phyloP scores from a whole-genome alignment of 2,113 vertebrate genomes.

The Salminus brasiliensis region DNA sequence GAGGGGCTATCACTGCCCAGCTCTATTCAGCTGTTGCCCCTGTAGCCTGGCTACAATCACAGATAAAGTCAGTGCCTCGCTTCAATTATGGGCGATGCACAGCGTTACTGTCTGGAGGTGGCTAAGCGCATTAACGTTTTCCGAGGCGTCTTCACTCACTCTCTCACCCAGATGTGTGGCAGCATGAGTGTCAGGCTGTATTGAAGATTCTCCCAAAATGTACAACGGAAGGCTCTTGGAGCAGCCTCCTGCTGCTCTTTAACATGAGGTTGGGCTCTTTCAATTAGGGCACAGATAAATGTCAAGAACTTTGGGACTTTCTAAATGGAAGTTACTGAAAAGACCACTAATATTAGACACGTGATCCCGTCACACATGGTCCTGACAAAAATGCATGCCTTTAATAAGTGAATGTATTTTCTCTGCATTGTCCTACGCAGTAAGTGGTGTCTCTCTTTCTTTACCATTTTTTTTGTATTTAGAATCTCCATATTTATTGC shows the following conservation, averaged over 20 bases:
- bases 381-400: background rate
- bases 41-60: conserved; percentile 36
- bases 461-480: too few relatives aligned
- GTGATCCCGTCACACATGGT: background rate
- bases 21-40: conserved; percentile 42
- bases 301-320: background rate
- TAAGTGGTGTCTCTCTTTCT: background rate
- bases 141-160: conserved; percentile 7
- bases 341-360: background rate
- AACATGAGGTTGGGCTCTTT: background rate
- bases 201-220: background rate
- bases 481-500: too few relatives aligned
- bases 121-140: conserved; percentile 43
- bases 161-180: background rate
- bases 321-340: background rate
- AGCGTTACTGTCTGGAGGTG: conserved; percentile 33
- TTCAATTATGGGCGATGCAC: conserved; percentile 62
- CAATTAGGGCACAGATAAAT: background rate
- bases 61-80: conserved; percentile 59
- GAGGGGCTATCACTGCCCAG: conserved; percentile 66
- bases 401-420: too few relatives aligned
- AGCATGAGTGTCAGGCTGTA: background rate
- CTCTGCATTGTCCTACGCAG: too few relatives aligned
- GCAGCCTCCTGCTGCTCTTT: background rate
- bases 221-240: background rate